A percentile compares a stretch with the other conserved stretches of the same genome.
These are phyloP conservation scores for Hypotaenidia okinawae DNA, from an alignment of 2,797 vertebrate species.

Conservation along the genomic window DNA sequence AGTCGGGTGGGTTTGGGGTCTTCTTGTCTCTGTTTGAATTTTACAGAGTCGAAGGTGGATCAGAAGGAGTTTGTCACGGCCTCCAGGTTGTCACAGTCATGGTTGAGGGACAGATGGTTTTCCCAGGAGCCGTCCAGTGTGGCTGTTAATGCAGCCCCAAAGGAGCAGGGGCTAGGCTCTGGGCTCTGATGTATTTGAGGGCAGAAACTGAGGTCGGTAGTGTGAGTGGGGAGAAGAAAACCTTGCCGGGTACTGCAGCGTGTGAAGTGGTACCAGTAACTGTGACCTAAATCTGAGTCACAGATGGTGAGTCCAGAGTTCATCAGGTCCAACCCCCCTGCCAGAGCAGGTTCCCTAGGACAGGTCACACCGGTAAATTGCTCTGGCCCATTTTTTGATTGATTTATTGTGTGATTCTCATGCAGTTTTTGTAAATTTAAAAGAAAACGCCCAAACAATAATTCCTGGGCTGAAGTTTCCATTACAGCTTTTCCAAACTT, in stretches of 20 bases:
- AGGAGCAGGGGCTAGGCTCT: neutral
- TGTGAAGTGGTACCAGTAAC: neutral
- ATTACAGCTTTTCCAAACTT: neutral
- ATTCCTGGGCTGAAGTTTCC: neutral
- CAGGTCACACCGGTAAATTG: too few species aligned
- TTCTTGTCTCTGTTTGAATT: neutral
- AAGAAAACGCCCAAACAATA: neutral
- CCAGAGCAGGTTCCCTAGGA: too few species aligned
- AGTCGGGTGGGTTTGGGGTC: neutral
- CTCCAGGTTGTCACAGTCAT: neutral
- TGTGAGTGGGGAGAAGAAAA: neutral
- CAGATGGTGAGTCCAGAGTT: too few species aligned
- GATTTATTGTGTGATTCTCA: neutral
- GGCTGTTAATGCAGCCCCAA: neutral
- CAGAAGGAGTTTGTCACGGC: neutral
- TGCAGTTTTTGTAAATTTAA: neutral
- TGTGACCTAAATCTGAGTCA: neutral
- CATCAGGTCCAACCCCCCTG: too few species aligned
- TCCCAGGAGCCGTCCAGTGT: too few species aligned
- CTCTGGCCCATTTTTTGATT: neutral
- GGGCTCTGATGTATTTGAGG: neutral
- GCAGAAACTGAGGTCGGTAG: neutral
- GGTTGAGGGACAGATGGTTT: rapidly evolving
- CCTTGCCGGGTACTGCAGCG: neutral
- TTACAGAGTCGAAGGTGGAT: neutral